Evolutionary conservation across 2,888 invertebrate genomes (phyloP).

Genomic region (Smittia aterrima): DNA sequence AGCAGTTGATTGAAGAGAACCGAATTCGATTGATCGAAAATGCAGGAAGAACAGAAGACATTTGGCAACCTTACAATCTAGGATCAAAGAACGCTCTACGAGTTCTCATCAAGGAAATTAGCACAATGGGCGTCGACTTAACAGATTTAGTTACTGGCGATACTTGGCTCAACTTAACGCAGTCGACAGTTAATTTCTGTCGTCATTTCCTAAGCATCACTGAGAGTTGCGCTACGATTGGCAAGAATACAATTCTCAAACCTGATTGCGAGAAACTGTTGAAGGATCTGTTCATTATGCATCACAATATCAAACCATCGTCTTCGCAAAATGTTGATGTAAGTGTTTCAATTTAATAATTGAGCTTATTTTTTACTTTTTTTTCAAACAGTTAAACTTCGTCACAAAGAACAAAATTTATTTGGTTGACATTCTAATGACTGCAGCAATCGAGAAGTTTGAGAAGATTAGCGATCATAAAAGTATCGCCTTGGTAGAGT

Average conservation of each 20-base stretch:
- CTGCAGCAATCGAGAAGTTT: no score
- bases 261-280: constrained; percentile 49
- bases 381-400: constrained; percentile 54
- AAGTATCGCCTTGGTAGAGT: no score
- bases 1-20: constrained; percentile 52
- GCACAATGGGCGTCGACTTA: constrained; percentile 51
- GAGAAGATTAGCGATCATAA: no score
- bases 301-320: constrained; percentile 51
- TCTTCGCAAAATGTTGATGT: constrained; percentile 51
- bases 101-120: constrained; percentile 50
- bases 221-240: constrained; percentile 51
- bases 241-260: constrained; percentile 51
- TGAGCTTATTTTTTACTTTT: no score
- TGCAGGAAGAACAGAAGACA: constrained; percentile 52
- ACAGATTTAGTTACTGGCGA: constrained; percentile 49
- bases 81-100: constrained; percentile 53
- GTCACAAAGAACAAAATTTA: no score
- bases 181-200: constrained; percentile 52
- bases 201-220: constrained; percentile 51
- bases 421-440: no score
- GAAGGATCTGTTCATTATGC: constrained; percentile 50
- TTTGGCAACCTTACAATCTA: constrained; percentile 53
- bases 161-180: constrained; percentile 53
- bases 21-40: constrained; percentile 51
- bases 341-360: constrained; percentile 44